Evolutionary conservation across 1,140 invertebrate species (phyloP), one percentile per base, ranked within the genome.

Genomic region (Triops cancriformis): DNA sequence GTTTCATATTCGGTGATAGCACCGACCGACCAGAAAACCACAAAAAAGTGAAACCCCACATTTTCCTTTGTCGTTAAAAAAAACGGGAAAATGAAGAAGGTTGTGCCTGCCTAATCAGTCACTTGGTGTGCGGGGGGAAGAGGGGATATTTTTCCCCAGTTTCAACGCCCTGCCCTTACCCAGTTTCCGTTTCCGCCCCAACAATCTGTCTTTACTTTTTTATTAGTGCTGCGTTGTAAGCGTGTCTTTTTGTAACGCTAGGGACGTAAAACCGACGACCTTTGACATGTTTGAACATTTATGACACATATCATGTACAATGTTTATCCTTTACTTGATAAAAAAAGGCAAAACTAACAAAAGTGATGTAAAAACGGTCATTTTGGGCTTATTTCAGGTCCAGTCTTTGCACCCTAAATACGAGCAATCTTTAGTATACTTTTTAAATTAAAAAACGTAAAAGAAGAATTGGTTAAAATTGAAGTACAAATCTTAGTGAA

Each of bases 101-200:
- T 64, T 23, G 23, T 64, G 51, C 51, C 51, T 64, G 51, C 51
- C 51, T 64, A 64, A 64, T 64, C 51, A 64, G 51, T 64, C n/a
- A 64, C 18, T 45, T 64, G 51, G 31, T 37, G 31, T 2, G 31
- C 2, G 31, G 31, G 31, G 51, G 51, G 51, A 64, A 64, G 18
- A n/a, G n/a, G n/a, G n/a, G n/a, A 6, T 64, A 12, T 64, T n/a
- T 37, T 7, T 7, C 31, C 31, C 31, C 31, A 23, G 51, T 64
- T 64, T 64, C 10, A 64, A 64, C 51, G 51, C 51, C 51, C 51
- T 64, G 51, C 51, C 51, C 14, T 64, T 64, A 9, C 51, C 51
- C 51, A 64, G 51, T 64, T 64, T 64, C 51, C 51, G 51, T 64
- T 64, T 64, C 51, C 51, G 51, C 51, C 51, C n/a, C 51, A 64